A percentile compares a stretch with the other conserved stretches of the same genome.
These are phyloP conservation scores for Chaetodon trifasciatus DNA, from an alignment of 2,797 vertebrate species.

Conservation along the genomic window DNA sequence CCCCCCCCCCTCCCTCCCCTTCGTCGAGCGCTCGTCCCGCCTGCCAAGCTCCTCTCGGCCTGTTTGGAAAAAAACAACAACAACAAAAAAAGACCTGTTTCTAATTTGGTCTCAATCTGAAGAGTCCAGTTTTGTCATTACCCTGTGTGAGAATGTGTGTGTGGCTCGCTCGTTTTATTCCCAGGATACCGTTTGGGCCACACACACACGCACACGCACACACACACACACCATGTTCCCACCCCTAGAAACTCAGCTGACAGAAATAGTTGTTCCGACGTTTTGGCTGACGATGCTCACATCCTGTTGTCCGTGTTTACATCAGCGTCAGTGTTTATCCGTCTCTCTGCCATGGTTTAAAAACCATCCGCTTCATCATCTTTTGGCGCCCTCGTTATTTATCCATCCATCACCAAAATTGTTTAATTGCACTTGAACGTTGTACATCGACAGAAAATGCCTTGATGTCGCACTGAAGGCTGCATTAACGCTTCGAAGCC, in stretches of 20 bases:
- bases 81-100: slow-evolving; percentile 38
- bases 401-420: background rate
- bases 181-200: slow-evolving; percentile 66
- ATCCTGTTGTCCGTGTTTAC: slow-evolving; percentile 64
- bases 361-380: slow-evolving; percentile 13
- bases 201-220: slow-evolving; percentile 48
- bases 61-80: slow-evolving; percentile 36
- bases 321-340: slow-evolving; percentile 44
- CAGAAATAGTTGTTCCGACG: slow-evolving; percentile 69
- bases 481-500: background rate
- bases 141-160: slow-evolving; percentile 26
- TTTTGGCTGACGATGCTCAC: slow-evolving; percentile 55
- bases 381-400: background rate
- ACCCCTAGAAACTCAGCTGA: slow-evolving; percentile 49
- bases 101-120: slow-evolving; percentile 72
- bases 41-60: slow-evolving; percentile 63
- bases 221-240: slow-evolving; percentile 34
- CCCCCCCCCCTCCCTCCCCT: slow-evolving; percentile 12
- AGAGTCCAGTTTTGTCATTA: slow-evolving; percentile 63
- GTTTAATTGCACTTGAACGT: background rate
- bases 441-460: slow-evolving; percentile 12
- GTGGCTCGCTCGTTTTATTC: slow-evolving; percentile 59
- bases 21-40: slow-evolving; percentile 47
- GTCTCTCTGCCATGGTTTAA: slow-evolving; percentile 6
- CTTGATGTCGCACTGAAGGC: slow-evolving; percentile 1